Base-by-base conservation (phyloP, 2,113 vertebrate species). In the Syngnathus scovelli region DNA sequence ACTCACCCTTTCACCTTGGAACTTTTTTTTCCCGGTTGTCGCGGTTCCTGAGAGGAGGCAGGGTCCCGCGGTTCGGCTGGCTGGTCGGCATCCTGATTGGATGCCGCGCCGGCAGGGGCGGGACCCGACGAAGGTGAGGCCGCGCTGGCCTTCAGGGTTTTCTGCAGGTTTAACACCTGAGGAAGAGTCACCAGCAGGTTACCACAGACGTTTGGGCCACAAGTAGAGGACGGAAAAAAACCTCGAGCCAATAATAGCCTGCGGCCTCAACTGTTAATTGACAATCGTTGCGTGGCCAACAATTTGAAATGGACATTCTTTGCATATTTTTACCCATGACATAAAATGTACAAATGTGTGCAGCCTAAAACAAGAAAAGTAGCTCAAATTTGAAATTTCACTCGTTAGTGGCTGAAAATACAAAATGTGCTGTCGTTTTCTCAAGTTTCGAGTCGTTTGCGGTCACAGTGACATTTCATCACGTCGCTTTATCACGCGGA, bases 1-100 rank as follows among this genome's bases (percentile, higher is more conserved):
- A 81, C 94, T 94, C 86, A 98, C 96, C 96, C 96, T 92, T 98
- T 98, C 80, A 96, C 95, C 86, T 98, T 98, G 48, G 96, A 98
- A 84, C 94, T 93, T 78, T 98, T 98, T 90, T 98, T 98, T 89
- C 95, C 95, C 1, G 95, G 94, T 70, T 98, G 95, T 69, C 96
- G 92, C 0, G 94, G 92, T 80, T 98, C 96, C 78, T 98, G 96
- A 74, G 96, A 95, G 0, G 95, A 96, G 56, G 94, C 96, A 3
- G 92, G 90, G 84, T 93, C 92, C 74, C 92, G 79, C 8, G 90
- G 90, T 78, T 93, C 92, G 0, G 91, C 88, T 0, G 90, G 89
- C 74, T 93, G 92, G 67, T 93, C 92, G 66, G 90, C 91, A 3
- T 93, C 92, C 80, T 92, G 92, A 89, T 92, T 93, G 83, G 95